Percentiles rank a stretch among this genome's conserved stretches.
These are phyloP conservation scores for Napeogenes inachia DNA, from an alignment of 2,888 invertebrate species.

Conservation along the genomic window DNA sequence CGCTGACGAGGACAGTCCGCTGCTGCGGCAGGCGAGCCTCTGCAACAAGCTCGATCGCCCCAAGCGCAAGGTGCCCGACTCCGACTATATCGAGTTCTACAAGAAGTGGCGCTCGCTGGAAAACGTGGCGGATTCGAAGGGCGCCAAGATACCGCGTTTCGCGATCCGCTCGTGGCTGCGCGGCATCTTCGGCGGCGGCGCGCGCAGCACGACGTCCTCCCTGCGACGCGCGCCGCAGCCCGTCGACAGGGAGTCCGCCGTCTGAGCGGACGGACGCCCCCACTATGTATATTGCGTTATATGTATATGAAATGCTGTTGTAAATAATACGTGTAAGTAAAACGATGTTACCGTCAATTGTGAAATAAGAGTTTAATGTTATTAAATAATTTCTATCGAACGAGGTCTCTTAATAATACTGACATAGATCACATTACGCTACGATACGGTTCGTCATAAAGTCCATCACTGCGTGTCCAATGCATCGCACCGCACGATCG, in stretches of 20 bases:
- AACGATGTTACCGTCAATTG: constrained; percentile 78
- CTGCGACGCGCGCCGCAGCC: constrained; percentile 66
- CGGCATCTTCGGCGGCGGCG: constrained; percentile 84
- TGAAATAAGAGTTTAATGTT: constrained; percentile 78
- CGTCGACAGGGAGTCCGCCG: constrained; percentile 71
- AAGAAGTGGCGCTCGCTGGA: constrained; percentile 90
- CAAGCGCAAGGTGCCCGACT: constrained; percentile 60
- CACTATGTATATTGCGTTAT: constrained; percentile 47
- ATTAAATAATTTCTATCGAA: constrained; percentile 77
- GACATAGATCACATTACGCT: constrained; percentile 68
- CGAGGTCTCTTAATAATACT: constrained; percentile 71
- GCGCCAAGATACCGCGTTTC: constrained; percentile 80
- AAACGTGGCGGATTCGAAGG: constrained; percentile 73
- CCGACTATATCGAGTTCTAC: constrained; percentile 71
- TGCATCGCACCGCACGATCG: constrained; percentile 1
- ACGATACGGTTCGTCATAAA: constrained; percentile 25
- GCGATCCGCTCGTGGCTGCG: constrained; percentile 85
- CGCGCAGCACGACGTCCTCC: constrained; percentile 79
- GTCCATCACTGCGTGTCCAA: constrained; percentile 9
- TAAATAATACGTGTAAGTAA: constrained; percentile 77
- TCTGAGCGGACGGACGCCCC: constrained; percentile 42
- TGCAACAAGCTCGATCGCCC: constrained; percentile 58
- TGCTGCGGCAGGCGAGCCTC: constrained; percentile 65
- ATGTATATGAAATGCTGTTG: constrained; percentile 69
- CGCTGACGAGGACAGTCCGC: constrained; percentile 64